phyloP scores from a whole-genome alignment of 1,140 invertebrate genomes.

The Octopus sinensis region DNA sequence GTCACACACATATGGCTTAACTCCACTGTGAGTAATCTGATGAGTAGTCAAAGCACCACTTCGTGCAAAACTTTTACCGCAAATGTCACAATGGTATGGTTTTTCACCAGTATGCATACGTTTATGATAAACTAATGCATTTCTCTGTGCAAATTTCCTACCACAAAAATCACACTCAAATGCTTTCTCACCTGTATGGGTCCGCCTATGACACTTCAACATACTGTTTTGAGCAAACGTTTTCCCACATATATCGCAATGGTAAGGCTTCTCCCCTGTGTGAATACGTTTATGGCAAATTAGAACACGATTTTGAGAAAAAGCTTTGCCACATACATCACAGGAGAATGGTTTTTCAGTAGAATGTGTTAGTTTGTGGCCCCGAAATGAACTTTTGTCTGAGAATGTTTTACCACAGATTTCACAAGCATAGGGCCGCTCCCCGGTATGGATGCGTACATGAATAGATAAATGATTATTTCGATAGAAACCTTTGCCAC shows the following conservation, averaged over 20 bases:
- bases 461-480: slow-evolving; percentile 47
- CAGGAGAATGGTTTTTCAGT: slow-evolving; percentile 85
- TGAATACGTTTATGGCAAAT: slow-evolving; percentile 63
- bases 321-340: slow-evolving; percentile 76
- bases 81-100: background rate
- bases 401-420: slow-evolving; percentile 66
- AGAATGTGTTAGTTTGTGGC: slow-evolving; percentile 63
- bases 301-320: slow-evolving; percentile 65
- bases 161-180: background rate
- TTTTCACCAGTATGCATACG: background rate
- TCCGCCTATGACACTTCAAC: background rate
- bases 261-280: background rate
- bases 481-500: slow-evolving; percentile 28
- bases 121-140: background rate
- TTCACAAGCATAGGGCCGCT: slow-evolving; percentile 60
- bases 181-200: background rate
- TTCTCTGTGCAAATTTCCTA: background rate
- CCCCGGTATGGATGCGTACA: slow-evolving; percentile 52
- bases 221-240: background rate
- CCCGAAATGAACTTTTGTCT: slow-evolving; percentile 11
- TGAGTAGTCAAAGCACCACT: background rate
- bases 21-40: background rate
- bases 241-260: background rate
- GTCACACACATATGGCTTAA: background rate
- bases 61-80: background rate